Percentiles rank a stretch among this genome's conserved stretches.
phyloP scores from a whole-genome alignment of 2,888 invertebrate species.

The Catocala nupta region DNA sequence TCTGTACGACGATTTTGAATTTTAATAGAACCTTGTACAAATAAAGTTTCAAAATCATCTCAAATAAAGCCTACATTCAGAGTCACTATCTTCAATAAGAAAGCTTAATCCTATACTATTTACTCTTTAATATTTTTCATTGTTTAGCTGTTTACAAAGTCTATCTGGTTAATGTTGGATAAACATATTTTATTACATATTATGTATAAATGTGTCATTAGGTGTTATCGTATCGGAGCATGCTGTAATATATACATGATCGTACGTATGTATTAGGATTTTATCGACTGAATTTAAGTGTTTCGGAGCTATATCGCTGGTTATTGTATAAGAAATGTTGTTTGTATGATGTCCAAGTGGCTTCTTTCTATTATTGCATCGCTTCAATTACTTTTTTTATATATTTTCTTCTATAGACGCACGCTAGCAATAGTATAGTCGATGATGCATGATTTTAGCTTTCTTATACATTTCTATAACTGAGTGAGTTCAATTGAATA shows the following conservation, averaged over 20 bases:
- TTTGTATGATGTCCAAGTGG: slow-evolving; percentile 62
- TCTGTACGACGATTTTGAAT: slow-evolving; percentile 42
- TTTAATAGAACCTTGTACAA: slow-evolving; percentile 60
- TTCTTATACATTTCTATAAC: slow-evolving; percentile 57
- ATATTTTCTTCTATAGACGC: slow-evolving; percentile 50
- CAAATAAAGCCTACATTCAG: slow-evolving; percentile 57
- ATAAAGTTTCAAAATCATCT: slow-evolving; percentile 54
- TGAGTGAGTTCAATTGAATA: slow-evolving; percentile 78
- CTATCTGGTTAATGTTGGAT: slow-evolving; percentile 81
- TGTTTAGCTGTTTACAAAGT: slow-evolving; percentile 82
- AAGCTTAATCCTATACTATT: slow-evolving; percentile 60
- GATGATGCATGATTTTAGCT: slow-evolving; percentile 48
- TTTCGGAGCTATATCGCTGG: slow-evolving; percentile 66
- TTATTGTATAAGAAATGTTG: slow-evolving; percentile 59
- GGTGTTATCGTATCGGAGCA: slow-evolving; percentile 67
- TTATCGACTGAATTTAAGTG: slow-evolving; percentile 78
- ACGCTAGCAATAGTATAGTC: slow-evolving; percentile 57
- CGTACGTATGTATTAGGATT: slow-evolving; percentile 67
- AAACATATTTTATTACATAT: slow-evolving; percentile 82
- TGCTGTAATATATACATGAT: slow-evolving; percentile 70
- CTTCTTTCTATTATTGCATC: slow-evolving; percentile 57
- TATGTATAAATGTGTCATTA: slow-evolving; percentile 69
- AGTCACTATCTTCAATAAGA: slow-evolving; percentile 63
- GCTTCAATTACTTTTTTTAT: slow-evolving; percentile 46
- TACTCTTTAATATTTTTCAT: slow-evolving; percentile 66